phyloP scores from a whole-genome alignment of 2,113 vertebrate species.

The Platanista minor region DNA sequence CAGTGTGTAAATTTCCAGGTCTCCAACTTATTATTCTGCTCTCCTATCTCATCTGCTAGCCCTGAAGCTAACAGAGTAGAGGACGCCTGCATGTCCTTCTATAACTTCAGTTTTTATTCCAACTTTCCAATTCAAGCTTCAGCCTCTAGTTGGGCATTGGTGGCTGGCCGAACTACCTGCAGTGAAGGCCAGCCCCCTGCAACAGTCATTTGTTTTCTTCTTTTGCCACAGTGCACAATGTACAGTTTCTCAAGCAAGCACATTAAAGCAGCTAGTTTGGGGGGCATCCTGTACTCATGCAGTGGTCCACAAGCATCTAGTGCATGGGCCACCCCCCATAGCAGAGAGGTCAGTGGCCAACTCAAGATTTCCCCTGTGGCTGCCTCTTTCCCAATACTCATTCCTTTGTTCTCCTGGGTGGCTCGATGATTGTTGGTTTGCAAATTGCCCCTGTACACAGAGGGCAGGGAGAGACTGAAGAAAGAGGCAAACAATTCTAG shows the following conservation, averaged over 20 bases:
- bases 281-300: neutral
- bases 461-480: no score
- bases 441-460: no score
- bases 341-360: neutral
- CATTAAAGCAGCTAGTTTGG: neutral
- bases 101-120: neutral
- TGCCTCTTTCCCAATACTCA: neutral
- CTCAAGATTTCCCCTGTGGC: neutral
- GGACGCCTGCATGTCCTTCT: neutral
- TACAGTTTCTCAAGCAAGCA: neutral
- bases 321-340: neutral
- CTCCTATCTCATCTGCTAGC: neutral
- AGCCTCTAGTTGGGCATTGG: neutral
- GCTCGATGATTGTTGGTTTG: neutral
- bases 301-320: neutral
- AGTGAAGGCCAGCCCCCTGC: neutral
- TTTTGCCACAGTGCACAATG: neutral
- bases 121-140: neutral
- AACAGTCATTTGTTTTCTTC: neutral
- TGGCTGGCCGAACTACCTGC: neutral
- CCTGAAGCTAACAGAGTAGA: neutral
- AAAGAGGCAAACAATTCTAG: no score
- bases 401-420: no score
- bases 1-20: neutral
- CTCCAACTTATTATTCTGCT: neutral